Conservation (phyloP, 1,140 invertebrate genomes). For the Euura saliciscinereae region DNA sequence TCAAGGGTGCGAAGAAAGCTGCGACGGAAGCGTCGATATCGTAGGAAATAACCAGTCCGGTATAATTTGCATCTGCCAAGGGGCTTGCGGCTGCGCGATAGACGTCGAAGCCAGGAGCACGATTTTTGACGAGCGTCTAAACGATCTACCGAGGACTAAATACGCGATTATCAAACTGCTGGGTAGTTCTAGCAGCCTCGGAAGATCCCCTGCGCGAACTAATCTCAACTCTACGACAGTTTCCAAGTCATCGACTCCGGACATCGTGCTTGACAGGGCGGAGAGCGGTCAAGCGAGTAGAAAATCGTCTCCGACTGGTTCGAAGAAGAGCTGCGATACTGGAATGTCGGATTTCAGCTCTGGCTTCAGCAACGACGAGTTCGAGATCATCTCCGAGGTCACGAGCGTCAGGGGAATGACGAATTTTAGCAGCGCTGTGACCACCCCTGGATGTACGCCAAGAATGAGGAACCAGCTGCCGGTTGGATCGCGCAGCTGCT, state of each 20-base stretch:
- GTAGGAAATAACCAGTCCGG: slow-evolving; percentile 8
- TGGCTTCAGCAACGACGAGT: slow-evolving; percentile 39
- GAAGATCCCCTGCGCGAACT: slow-evolving; percentile 23
- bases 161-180: slow-evolving; percentile 38
- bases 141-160: slow-evolving; percentile 22
- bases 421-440: slow-evolving; percentile 20
- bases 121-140: background rate
- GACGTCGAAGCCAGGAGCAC: background rate
- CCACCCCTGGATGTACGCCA: slow-evolving; percentile 24
- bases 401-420: slow-evolving; percentile 30
- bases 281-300: slow-evolving; percentile 11
- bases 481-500: slow-evolving; percentile 15
- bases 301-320: slow-evolving; percentile 37
- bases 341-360: slow-evolving; percentile 35
- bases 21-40: slow-evolving; percentile 12
- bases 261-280: slow-evolving; percentile 23
- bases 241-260: slow-evolving; percentile 33
- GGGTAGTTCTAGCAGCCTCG: slow-evolving; percentile 25
- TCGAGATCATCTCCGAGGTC: slow-evolving; percentile 39
- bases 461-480: background rate
- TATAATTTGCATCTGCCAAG: slow-evolving; percentile 41
- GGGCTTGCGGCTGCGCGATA: slow-evolving; percentile 48
- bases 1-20: slow-evolving; percentile 28
- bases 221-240: slow-evolving; percentile 27
- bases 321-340: slow-evolving; percentile 39